Evolutionary conservation across 2,113 vertebrate species (phyloP).

Genomic region (Seriola dumerili): DNA sequence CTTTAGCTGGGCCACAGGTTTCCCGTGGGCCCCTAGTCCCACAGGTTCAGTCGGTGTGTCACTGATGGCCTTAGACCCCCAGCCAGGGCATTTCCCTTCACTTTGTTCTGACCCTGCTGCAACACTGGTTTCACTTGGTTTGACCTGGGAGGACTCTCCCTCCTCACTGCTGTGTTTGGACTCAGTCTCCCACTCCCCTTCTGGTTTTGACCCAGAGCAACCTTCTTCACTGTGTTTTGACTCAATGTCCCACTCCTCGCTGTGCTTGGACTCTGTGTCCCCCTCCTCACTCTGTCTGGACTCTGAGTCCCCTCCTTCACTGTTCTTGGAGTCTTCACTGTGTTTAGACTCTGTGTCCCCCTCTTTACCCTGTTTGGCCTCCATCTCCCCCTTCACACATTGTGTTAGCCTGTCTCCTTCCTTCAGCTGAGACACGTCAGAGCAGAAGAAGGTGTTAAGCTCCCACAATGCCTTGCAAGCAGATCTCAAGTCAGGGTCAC

Average conservation of each 20-base stretch:
- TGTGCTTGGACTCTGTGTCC: conserved; percentile 82
- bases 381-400: conserved; percentile 59
- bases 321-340: conserved; percentile 81
- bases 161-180: conserved; percentile 77
- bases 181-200: conserved; percentile 73
- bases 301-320: conserved; percentile 78
- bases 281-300: conserved; percentile 80
- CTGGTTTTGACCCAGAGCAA: conserved; percentile 69
- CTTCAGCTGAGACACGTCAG: conserved; percentile 79
- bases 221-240: conserved; percentile 82
- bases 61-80: conserved; percentile 36
- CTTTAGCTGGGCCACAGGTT: conserved; percentile 68
- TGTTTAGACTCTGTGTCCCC: conserved; percentile 75
- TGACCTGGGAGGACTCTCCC: conserved; percentile 67
- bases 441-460: conserved; percentile 92
- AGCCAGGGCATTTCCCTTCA: conserved; percentile 64
- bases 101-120: conserved; percentile 43
- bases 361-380: conserved; percentile 59
- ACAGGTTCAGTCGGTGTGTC: conserved; percentile 34
- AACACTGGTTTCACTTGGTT: conserved; percentile 19
- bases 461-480: conserved; percentile 92
- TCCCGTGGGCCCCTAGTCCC: conserved; percentile 47
- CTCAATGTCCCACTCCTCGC: conserved; percentile 80
- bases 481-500: conserved; percentile 85
- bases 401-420: conserved; percentile 70